Base-by-base conservation (phyloP, 2,113 vertebrate genomes). In the Polyodon spathula region DNA sequence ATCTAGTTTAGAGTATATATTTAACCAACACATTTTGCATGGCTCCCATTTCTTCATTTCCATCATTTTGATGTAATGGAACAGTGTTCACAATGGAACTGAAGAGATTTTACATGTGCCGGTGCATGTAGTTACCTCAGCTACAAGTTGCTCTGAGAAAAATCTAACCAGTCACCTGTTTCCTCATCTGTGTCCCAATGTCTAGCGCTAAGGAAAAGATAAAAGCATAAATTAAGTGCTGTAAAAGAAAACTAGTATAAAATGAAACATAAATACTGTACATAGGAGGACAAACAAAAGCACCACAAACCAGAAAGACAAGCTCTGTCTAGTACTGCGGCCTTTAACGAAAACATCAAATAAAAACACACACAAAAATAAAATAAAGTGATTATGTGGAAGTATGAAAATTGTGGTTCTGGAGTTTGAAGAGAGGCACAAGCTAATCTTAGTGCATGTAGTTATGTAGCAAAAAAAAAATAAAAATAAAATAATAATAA, bases 221-320 rank as follows among this genome's bases (percentile, higher is more conserved):
- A 75, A 67, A 76, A 68, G 66, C 80, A 84, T 86, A 88, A 89
- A 88, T 89, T 88, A 89, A 88, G 86, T 86, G 88, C 85, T 81
- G 70, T 79, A 78, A 79, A 86, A 63, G 64, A 69, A 37, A 56
- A 50, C 27, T 63, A 62, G 71, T 68, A 72, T 79, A 85, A 85
- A 81, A 78, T 78, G 68, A 84, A 83, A 72, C 79, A 88, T 90
- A 90, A 90, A 90, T 90, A 90, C 89, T 90, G 84, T 90, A 89
- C 89, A 90, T 66, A 71, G 71, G 71, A 69, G 73, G 65, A 67
- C 70, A 73, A 69, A 67, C 68, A 71, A 68, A 69, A 27, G 67
- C 71, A 76, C 51, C 58, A 61, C n/a, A 51, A 42, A 71, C 63
- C 60, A 64, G 71, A 63, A 61, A 58, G 61, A 60, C 67, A 61